Evolutionary conservation across 2,113 vertebrate species (phyloP).

Genomic region (Anolis sagrei): DNA sequence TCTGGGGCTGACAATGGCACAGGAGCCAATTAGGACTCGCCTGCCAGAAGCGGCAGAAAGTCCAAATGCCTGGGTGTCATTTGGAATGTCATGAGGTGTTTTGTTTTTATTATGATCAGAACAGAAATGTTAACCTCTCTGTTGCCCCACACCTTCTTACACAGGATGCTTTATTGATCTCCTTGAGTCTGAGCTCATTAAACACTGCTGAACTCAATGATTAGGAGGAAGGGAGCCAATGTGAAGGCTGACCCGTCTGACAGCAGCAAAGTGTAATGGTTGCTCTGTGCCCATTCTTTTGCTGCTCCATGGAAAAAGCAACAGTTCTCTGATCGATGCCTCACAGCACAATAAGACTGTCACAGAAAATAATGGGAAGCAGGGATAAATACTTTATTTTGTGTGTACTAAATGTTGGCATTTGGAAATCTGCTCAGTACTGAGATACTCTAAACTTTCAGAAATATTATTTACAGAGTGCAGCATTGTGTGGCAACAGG

Average conservation of each 20-base stretch:
- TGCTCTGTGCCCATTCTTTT: background rate
- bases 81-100: conserved; percentile 23
- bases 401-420: background rate
- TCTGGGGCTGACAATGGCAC: background rate
- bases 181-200: conserved; percentile 55
- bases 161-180: conserved; percentile 55
- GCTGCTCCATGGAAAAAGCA: conserved; percentile 22
- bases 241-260: conserved; percentile 28
- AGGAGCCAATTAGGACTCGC: conserved; percentile 7
- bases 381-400: background rate
- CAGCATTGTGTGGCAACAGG: background rate
- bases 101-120: conserved; percentile 40
- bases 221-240: conserved; percentile 42
- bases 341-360: conserved; percentile 9
- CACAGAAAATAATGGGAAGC: conserved; percentile 2
- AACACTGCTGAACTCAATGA: conserved; percentile 38
- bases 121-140: conserved; percentile 60
- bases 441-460: background rate
- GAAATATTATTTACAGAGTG: background rate
- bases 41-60: background rate
- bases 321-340: background rate
- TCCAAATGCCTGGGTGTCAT: conserved; percentile 18
- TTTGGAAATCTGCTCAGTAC: background rate
- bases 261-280: conserved; percentile 31
- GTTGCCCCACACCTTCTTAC: conserved; percentile 53